Base-by-base conservation (phyloP, 2,113 vertebrate species). In the Nyctibius bracteatus region DNA sequence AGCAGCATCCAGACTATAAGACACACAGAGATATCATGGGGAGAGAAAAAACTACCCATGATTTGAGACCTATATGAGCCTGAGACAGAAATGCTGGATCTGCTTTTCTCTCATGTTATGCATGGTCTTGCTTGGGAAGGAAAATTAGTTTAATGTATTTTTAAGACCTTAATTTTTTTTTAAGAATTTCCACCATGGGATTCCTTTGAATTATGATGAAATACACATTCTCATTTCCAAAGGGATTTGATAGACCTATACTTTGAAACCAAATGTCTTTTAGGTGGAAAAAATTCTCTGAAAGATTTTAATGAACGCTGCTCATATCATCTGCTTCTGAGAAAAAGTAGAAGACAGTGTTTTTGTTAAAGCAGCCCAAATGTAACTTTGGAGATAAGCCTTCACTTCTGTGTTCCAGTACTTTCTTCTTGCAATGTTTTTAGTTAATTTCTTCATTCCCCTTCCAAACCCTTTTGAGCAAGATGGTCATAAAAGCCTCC, bases 281-380 rank as follows among this genome's bases (percentile, higher is more conserved):
- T 30, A 55, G 6, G 14, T 59, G 7, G 12, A 61, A 71, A 77
- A 78, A 81, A 35, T 4, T 57, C 2, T 58, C 20, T 41, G 31
- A 62, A 90, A 87, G 4, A 18, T 54, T 71, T 79, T 55, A 30
- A 31, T 41, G 19, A 81, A 70, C 3, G 8, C 7, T 10, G 2
- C 14, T 67, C 5, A 14, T n/a, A 74, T 14, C 0, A 5, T 37
- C 30, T 67, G 31, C 13, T 14, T 49, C 25, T 0, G 0, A 81
- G 25, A 49, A 78, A 54, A 70, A 14, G 27, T 35, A 44, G 27
- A 73, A 59, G 28, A 44, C 25, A 14, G 15, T 44, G 5, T 14
- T 68, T 83, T 84, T 61, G 25, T 8, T 70, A 57, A n/a, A 70
- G 12, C 5, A 44, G 22, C 8, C 51, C 28, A 71, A 23, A 68